Evolutionary conservation across 2,113 vertebrate species (phyloP), one percentile per base, ranked within the genome.

Genomic region (Thinocorus orbignyianus): DNA sequence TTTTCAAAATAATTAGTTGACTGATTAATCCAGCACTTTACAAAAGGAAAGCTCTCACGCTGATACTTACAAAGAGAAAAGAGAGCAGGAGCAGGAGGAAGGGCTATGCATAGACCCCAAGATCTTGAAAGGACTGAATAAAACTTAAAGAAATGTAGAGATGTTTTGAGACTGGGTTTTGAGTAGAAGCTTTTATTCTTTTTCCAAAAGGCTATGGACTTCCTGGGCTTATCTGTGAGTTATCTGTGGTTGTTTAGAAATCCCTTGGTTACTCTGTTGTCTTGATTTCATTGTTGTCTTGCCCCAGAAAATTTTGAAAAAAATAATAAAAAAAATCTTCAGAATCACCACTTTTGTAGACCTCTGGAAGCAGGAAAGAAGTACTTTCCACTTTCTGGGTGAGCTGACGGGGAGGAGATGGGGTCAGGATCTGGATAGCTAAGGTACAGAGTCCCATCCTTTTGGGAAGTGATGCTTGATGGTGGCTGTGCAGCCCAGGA

Each of bases 1-100:
- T 23, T 71, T 64, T 84, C n/a, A 73, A 81, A 89, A 69, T 39
- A 76, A 48, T 52, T 46, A 66, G 28, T 52, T 94, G 54, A 92
- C 37, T 66, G 46, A 73, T 49, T 41, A 90, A 73, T 70, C 35
- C 71, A 80, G 62, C 88, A 73, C 7, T 49, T 72, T 41, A 49
- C 25, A 69, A 83, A 65, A 77, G 11, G 17, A 82, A 92, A 77
- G 12, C 2, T 13, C 62, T 81, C 24, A 70, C 7, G 52, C 3
- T 41, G 31, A 26, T 30, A 39, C 6, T 62, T 72, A 9, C 15
- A 41, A 44, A 73, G n/a, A 44, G 7, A 58, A 62, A 66, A 73
- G 10, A 35, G 8, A 68, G 5, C 20, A 71, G 28, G 33, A 60
- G 24, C 26, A 61, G 25, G 31, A 86, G 20, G 13, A 65, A 61